Evolutionary conservation across 2,888 invertebrate genomes (phyloP).

Genomic region (Andrena camellia): DNA sequence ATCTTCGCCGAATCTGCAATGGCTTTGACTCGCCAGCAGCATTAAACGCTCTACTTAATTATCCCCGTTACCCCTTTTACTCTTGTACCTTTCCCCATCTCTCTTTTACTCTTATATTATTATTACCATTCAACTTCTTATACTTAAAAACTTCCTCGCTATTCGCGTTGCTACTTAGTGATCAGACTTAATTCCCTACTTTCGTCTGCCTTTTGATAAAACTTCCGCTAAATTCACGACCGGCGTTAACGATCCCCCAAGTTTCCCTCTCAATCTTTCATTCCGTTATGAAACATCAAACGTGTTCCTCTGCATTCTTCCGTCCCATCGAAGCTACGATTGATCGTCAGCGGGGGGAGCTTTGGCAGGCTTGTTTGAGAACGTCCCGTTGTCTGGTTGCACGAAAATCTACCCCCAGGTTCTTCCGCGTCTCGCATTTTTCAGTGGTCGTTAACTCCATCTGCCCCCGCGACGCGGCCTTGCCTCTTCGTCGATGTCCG

Average conservation of each 20-base stretch:
- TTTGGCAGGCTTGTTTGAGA: not conserved
- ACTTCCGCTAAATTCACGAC: not conserved
- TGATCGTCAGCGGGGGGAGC: not conserved
- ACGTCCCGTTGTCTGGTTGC: conserved; percentile 17
- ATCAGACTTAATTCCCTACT: no score
- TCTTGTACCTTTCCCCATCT: no score
- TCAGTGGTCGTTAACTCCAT: conserved; percentile 64
- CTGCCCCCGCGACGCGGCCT: conserved; percentile 37
- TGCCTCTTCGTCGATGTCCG: conserved; percentile 57
- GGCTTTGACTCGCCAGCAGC: no score
- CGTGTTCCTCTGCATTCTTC: not conserved
- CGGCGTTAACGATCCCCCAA: not conserved
- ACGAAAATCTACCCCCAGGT: not conserved
- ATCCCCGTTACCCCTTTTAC: no score
- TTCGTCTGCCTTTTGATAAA: not conserved
- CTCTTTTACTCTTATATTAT: no score
- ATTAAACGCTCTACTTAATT: no score
- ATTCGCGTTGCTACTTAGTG: no score
- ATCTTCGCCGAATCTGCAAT: not conserved
- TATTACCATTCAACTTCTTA: no score
- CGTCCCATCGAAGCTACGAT: conserved; percentile 1
- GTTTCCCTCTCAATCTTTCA: not conserved
- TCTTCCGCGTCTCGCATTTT: conserved; percentile 42
- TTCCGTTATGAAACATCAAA: conserved; percentile 2
- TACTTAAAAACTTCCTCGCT: no score